Conservation (phyloP, 2,888 invertebrate species). For the Megamerina dolium region DNA sequence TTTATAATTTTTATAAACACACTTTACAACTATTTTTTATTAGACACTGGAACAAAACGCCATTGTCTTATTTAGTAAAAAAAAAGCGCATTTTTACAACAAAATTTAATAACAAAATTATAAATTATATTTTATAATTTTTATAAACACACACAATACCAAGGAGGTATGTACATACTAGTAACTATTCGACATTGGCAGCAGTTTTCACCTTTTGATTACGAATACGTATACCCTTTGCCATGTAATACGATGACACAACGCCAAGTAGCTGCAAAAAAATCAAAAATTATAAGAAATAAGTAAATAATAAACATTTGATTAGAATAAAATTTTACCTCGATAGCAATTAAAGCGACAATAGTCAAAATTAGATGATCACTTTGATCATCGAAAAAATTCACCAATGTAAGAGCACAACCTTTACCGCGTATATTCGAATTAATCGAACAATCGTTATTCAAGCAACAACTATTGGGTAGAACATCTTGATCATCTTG, state of each 20-base stretch:
- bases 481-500: slow-evolving; percentile 24
- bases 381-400: slow-evolving; percentile 23
- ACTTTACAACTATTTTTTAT: no score
- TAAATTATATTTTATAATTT: no score
- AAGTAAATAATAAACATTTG: not conserved
- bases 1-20: no score
- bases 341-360: slow-evolving; percentile 24
- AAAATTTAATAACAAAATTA: no score
- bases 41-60: no score
- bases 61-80: no score
- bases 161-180: no score
- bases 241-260: slow-evolving; percentile 24
- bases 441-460: slow-evolving; percentile 30
- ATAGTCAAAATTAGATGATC: slow-evolving; percentile 23
- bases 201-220: no score
- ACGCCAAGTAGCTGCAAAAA: slow-evolving; percentile 22
- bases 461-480: slow-evolving; percentile 36
- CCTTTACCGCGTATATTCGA: slow-evolving; percentile 31
- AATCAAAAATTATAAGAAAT: slow-evolving; percentile 1
- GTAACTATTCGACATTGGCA: no score
- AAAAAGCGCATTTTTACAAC: no score
- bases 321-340: slow-evolving; percentile 22
- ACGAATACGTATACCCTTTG: slow-evolving; percentile 17
- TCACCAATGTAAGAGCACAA: slow-evolving; percentile 22
- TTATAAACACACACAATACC: no score